Percentiles rank a stretch among this genome's conserved stretches.
phyloP scores from a whole-genome alignment of 2,113 vertebrate genomes.

The Tonatia bakeri region DNA sequence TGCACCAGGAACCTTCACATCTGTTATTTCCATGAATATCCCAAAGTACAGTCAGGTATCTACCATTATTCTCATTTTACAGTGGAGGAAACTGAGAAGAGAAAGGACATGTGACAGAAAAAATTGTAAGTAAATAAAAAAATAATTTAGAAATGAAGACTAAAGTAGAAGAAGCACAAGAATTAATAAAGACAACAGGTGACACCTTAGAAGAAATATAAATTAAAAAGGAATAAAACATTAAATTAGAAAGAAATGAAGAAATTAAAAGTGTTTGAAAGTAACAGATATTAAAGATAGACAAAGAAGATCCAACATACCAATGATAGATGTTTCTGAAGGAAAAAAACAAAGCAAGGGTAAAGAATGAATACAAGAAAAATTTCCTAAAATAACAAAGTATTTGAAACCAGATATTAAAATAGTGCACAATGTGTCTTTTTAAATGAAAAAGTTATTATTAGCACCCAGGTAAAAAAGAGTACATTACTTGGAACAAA shows the following conservation, averaged over 20 bases:
- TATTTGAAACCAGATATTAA: background rate
- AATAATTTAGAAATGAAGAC: background rate
- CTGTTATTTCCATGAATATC: background rate
- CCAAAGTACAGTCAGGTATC: background rate
- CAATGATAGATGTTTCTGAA: background rate
- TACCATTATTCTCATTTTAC: background rate
- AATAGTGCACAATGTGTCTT: background rate
- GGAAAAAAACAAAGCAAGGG: background rate
- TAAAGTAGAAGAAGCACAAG: background rate
- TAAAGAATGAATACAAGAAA: background rate
- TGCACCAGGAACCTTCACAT: background rate
- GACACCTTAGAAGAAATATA: background rate
- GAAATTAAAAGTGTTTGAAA: background rate
- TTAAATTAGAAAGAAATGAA: background rate
- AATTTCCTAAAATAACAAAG: background rate
- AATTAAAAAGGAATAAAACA: background rate
- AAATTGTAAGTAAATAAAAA: background rate
- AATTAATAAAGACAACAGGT: background rate
- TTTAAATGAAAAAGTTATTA: background rate
- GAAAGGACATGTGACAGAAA: background rate
- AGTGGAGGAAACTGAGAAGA: background rate
- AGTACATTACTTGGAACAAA: background rate
- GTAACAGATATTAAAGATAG: background rate
- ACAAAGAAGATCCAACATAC: background rate
- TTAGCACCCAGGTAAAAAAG: background rate